phyloP scores from a whole-genome alignment of 2,113 vertebrate genomes.

The Lepus timidus region DNA sequence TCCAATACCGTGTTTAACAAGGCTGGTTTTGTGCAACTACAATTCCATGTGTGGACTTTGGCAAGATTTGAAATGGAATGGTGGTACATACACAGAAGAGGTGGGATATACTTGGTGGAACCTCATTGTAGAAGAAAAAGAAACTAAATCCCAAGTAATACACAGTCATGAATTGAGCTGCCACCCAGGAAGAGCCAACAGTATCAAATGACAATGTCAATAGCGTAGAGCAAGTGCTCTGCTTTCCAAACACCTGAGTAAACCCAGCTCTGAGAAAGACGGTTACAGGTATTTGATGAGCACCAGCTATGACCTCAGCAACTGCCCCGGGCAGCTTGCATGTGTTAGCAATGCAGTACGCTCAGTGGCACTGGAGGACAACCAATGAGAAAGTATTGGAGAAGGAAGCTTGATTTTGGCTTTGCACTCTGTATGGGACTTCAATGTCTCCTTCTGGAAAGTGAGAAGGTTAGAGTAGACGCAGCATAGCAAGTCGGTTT shows the following conservation, averaged over 20 bases:
- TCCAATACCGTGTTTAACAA: not conserved
- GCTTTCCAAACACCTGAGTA: constrained; percentile 30
- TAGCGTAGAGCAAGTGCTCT: not conserved
- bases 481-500: not conserved
- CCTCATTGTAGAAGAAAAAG: not conserved
- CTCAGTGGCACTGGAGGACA: not conserved
- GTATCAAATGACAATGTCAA: constrained; percentile 45
- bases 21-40: not conserved
- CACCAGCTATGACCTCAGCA: not conserved
- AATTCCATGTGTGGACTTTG: not conserved
- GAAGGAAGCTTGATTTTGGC: not conserved
- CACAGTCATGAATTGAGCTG: constrained; percentile 7
- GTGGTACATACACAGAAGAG: not conserved
- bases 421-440: not conserved
- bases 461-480: not conserved
- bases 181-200: not conserved
- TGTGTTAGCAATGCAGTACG: not conserved
- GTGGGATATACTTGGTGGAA: not conserved
- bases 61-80: not conserved
- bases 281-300: not conserved
- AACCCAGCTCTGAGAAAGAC: not conserved
- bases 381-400: not conserved
- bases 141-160: constrained; percentile 15
- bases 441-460: constrained; percentile 17
- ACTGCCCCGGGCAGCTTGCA: not conserved